A percentile compares a stretch with the other conserved stretches of the same genome.
Conservation (phyloP, 2,888 invertebrate genomes). For the Idaea dimidiata region DNA sequence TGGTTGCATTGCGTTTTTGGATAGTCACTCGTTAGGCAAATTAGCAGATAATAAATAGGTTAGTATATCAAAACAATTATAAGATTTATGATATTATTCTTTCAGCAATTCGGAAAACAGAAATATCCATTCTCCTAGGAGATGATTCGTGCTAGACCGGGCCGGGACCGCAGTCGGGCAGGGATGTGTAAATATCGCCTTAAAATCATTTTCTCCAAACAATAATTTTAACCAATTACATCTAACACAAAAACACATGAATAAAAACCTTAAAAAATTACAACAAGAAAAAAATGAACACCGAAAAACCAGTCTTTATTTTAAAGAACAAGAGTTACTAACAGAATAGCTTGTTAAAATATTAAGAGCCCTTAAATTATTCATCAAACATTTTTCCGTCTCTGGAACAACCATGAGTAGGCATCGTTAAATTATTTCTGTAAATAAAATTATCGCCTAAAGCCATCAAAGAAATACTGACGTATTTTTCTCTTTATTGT, state of each 20-base stretch:
- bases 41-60: too few species aligned
- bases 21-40: too few species aligned
- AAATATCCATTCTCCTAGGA: too few species aligned
- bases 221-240: neutral
- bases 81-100: too few species aligned
- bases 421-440: neutral
- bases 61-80: too few species aligned
- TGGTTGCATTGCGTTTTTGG: too few species aligned
- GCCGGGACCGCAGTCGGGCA: too few species aligned
- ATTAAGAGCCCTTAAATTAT: neutral
- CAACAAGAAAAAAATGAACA: neutral
- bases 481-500: conserved; percentile 1
- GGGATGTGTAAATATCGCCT: too few species aligned
- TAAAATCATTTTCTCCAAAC: too few species aligned
- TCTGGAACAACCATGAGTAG: neutral
- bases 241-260: neutral
- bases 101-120: too few species aligned
- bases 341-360: neutral
- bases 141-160: too few species aligned
- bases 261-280: neutral
- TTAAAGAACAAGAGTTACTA: neutral
- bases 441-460: neutral
- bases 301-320: neutral
- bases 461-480: neutral
- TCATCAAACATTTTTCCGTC: neutral